phyloP scores from a whole-genome alignment of 2,113 vertebrate genomes.

The Carlito syrichta region DNA sequence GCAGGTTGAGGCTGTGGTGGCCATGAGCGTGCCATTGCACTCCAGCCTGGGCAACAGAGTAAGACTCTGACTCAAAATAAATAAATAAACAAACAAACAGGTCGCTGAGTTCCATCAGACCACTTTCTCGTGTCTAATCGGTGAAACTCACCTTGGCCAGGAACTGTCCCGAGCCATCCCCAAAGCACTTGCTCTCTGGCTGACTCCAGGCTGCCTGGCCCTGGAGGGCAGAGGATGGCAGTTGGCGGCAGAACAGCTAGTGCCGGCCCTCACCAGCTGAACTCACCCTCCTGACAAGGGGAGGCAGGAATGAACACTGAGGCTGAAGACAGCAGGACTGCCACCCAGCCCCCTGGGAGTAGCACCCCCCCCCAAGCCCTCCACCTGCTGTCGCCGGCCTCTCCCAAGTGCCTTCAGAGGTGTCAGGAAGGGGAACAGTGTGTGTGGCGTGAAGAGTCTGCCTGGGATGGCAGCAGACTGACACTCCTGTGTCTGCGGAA shows the following conservation, averaged over 20 bases:
- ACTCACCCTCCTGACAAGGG: neutral
- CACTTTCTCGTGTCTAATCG: too few relatives aligned
- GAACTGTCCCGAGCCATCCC: neutral
- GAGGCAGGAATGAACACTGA: neutral
- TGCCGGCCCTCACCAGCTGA: fast-evolving
- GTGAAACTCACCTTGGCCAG: neutral
- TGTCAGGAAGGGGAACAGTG: neutral
- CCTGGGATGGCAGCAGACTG: neutral
- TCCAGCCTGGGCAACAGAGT: too few relatives aligned
- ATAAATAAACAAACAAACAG: too few relatives aligned
- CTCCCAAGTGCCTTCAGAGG: neutral
- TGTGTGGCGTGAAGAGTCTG: neutral
- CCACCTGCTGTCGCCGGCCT: neutral
- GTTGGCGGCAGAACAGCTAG: neutral
- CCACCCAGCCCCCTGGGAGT: neutral
- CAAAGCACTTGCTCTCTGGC: neutral
- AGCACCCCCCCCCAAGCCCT: neutral
- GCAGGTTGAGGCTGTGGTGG: too few relatives aligned
- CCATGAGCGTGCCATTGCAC: too few relatives aligned
- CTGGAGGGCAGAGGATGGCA: neutral
- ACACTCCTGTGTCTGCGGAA: neutral
- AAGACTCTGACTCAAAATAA: too few relatives aligned
- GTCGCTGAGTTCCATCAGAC: neutral
- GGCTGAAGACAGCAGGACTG: neutral
- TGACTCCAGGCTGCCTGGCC: neutral